A percentile compares a stretch with the other conserved stretches of the same genome.
phyloP scores from a whole-genome alignment of 2,797 vertebrate genomes.

The Bryconaethiops microstoma region DNA sequence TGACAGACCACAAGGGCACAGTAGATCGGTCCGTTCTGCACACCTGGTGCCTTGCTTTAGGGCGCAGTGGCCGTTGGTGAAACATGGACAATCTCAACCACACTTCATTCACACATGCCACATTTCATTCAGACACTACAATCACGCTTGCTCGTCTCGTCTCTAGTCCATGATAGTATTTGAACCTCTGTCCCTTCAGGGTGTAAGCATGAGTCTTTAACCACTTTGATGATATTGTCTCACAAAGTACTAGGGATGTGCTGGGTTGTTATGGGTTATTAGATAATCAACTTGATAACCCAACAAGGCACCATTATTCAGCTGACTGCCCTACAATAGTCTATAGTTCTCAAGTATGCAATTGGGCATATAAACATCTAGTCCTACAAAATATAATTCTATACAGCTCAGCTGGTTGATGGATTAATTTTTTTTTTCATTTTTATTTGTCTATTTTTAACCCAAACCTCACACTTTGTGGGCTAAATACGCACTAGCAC shows the following conservation, averaged over 20 bases:
- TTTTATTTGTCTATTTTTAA: too few species aligned
- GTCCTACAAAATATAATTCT: too few species aligned
- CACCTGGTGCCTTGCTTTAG: background rate
- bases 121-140: background rate
- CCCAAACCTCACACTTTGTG: too few species aligned
- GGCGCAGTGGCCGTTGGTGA: background rate
- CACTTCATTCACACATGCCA: background rate
- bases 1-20: background rate
- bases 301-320: too few species aligned
- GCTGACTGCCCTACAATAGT: too few species aligned
- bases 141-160: constrained; percentile 1
- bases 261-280: too few species aligned
- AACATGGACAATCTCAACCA: background rate
- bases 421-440: too few species aligned
- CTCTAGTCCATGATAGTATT: background rate
- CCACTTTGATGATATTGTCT: background rate
- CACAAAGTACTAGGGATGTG: background rate
- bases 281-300: too few species aligned
- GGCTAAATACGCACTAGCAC: too few species aligned
- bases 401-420: too few species aligned
- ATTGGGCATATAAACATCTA: too few species aligned
- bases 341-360: too few species aligned
- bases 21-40: background rate
- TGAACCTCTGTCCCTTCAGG: constrained; percentile 3
- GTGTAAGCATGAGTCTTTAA: constrained; percentile 1